phyloP scores from a whole-genome alignment of 2,113 vertebrate genomes.

The Sinocyclocheilus grahami region DNA sequence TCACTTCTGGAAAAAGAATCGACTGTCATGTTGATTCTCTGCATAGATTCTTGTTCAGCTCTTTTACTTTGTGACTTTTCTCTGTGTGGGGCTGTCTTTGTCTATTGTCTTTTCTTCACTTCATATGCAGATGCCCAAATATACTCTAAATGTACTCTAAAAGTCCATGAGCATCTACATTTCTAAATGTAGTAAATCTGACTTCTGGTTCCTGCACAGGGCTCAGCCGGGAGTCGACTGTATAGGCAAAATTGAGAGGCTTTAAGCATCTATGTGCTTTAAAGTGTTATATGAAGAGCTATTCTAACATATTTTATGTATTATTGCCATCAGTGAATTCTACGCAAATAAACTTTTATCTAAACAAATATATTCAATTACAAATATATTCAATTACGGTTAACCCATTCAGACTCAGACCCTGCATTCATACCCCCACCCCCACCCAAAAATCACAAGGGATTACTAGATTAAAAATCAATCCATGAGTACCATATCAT shows the following conservation, averaged over 20 bases:
- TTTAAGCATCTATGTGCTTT: not conserved
- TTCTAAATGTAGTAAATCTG: not conserved
- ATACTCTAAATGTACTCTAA: not conserved
- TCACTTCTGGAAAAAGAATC: not conserved
- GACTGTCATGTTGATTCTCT: not conserved
- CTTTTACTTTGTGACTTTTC: not conserved
- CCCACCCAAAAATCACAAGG: not conserved
- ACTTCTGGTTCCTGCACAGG: not conserved
- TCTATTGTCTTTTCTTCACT: not conserved
- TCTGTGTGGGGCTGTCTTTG: not conserved
- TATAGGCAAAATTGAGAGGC: not conserved
- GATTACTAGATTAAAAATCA: not conserved
- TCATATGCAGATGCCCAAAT: not conserved
- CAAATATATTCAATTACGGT: not conserved
- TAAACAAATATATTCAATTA: not conserved
- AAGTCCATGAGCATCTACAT: not conserved
- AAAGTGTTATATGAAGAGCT: not conserved
- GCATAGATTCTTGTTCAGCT: not conserved
- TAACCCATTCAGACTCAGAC: not conserved
- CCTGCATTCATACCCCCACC: not conserved
- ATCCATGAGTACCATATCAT: not conserved
- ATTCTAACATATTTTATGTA: not conserved
- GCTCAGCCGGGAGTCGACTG: not conserved
- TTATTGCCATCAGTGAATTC: not conserved
- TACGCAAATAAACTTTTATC: not conserved